Percentiles rank a stretch among this genome's conserved stretches.
These are phyloP conservation scores for Dysdera silvatica DNA, from an alignment of 1,140 invertebrate genomes.

Conservation along the genomic window DNA sequence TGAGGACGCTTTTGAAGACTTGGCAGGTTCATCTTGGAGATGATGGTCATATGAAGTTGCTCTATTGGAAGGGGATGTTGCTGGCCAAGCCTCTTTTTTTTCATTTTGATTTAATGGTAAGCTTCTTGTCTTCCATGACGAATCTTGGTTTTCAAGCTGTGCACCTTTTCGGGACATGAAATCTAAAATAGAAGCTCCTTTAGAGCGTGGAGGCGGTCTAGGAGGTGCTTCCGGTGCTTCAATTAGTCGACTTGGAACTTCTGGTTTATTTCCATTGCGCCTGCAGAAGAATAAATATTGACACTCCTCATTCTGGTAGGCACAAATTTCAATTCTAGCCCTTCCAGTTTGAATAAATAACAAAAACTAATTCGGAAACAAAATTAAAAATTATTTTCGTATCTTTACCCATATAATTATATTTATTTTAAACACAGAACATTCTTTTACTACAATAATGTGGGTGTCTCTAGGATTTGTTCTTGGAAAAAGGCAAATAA, in stretches of 20 bases:
- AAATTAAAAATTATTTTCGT: no score
- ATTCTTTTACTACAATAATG: no score
- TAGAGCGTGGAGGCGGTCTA: constrained; percentile 15
- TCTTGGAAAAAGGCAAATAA: no score
- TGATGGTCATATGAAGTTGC: constrained; percentile 4
- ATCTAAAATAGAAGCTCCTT: constrained; percentile 15
- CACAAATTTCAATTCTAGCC: no score
- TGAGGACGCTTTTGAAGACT: no score
- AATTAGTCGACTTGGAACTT: constrained; percentile 9
- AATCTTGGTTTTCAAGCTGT: neutral
- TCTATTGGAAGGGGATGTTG: constrained; percentile 10
- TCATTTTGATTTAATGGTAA: constrained; percentile 6
- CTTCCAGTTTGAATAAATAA: no score
- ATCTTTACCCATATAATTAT: no score
- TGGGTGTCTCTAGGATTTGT: no score
- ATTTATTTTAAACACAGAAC: no score
- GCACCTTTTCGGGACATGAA: constrained; percentile 5
- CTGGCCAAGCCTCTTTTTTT: neutral
- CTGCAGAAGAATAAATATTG: no score
- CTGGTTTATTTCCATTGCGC: constrained; percentile 13
- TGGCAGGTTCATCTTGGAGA: neutral
- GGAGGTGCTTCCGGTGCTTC: constrained; percentile 17
- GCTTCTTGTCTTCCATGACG: constrained; percentile 18
- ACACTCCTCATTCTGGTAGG: no score
- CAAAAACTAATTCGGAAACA: no score